A percentile compares a stretch with the other conserved stretches of the same genome.
Conservation (phyloP, 2,888 invertebrate species). For the Epinotia demarniana region DNA sequence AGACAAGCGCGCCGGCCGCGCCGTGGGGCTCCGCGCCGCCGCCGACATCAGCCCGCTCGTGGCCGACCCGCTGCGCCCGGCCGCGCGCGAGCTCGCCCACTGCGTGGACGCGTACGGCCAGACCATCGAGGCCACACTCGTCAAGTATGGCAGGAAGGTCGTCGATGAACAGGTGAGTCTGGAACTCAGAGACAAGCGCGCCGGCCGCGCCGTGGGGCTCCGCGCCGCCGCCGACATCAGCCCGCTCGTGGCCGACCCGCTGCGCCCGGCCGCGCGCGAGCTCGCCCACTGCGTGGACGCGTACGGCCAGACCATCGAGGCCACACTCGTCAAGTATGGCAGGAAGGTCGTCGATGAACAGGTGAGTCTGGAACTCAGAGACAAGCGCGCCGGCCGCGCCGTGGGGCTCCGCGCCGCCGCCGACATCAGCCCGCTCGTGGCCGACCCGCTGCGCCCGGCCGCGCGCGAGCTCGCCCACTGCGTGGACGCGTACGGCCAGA, state of each 20-base stretch:
- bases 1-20: constrained; percentile 90
- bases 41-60: constrained; percentile 85
- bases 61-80: constrained; percentile 87
- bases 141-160: constrained; percentile 92
- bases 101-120: constrained; percentile 89
- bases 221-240: constrained; percentile 87
- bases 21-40: constrained; percentile 92
- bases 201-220: constrained; percentile 92
- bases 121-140: constrained; percentile 90
- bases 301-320: constrained; percentile 92
- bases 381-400: too few species aligned
- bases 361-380: background rate
- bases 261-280: constrained; percentile 87
- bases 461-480: too few species aligned
- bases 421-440: too few species aligned
- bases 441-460: too few species aligned
- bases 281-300: constrained; percentile 85
- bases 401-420: too few species aligned
- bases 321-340: constrained; percentile 90
- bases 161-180: constrained; percentile 87
- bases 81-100: constrained; percentile 84
- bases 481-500: too few species aligned
- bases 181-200: constrained; percentile 86
- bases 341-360: constrained; percentile 91
- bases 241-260: constrained; percentile 87